Conservation (phyloP, 2,888 invertebrate genomes). For the Adelphocoris suturalis region DNA sequence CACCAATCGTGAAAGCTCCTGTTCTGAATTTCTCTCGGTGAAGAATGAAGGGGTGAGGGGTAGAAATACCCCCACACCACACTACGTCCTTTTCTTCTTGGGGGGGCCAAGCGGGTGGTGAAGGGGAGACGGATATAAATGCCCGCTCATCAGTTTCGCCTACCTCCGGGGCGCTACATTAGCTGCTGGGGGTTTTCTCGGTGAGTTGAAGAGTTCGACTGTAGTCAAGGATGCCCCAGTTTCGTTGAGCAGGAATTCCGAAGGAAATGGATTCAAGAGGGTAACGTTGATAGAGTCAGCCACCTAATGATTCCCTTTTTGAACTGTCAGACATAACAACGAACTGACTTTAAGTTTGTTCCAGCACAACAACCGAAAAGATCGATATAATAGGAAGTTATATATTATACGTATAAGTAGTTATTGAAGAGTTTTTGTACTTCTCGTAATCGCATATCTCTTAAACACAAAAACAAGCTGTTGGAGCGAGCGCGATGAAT, state of each 20-base stretch:
- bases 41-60: not conserved
- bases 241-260: conserved; percentile 11
- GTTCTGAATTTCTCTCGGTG: not conserved
- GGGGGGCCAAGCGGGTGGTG: not conserved
- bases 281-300: conserved; percentile 14
- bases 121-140: conserved; percentile 41
- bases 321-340: not conserved
- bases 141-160: conserved; percentile 53
- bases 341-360: no score
- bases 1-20: conserved; percentile 50
- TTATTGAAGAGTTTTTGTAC: no score
- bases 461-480: no score
- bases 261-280: conserved; percentile 39
- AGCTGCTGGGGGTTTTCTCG: conserved; percentile 9
- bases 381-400: no score
- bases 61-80: not conserved
- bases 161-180: conserved; percentile 34
- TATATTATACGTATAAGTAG: no score
- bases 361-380: no score
- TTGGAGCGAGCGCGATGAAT: no score
- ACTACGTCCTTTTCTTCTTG: conserved; percentile 9
- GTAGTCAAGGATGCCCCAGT: not conserved
- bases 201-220: conserved; percentile 40
- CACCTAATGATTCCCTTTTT: not conserved
- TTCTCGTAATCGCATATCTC: no score